Evolutionary conservation across 2,797 vertebrate species (phyloP).

Genomic region (Sebastes cheni): DNA sequence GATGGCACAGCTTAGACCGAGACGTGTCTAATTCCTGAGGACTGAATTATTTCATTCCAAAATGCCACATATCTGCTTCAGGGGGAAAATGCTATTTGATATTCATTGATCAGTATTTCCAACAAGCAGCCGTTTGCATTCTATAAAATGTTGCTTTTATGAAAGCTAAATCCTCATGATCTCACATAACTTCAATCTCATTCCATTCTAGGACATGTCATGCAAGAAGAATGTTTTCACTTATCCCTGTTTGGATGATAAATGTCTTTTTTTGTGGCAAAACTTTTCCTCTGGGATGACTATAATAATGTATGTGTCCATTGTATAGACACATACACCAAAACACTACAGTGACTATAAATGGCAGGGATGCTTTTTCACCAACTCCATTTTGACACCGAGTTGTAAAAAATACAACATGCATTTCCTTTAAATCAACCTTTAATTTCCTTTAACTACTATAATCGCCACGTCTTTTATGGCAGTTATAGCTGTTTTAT

Average conservation of each 20-base stretch:
- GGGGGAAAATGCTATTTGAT: conserved; percentile 64
- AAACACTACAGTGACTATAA: background rate
- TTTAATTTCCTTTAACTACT: no score
- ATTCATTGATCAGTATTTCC: conserved; percentile 74
- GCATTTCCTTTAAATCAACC: no score
- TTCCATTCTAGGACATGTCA: conserved; percentile 47
- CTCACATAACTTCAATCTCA: conserved; percentile 39
- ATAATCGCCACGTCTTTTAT: background rate
- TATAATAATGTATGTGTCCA: background rate
- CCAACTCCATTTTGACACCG: background rate
- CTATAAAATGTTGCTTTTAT: conserved; percentile 54
- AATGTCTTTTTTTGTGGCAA: background rate
- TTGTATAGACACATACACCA: no score
- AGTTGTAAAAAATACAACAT: background rate
- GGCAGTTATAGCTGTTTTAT: background rate
- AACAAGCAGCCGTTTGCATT: conserved; percentile 52
- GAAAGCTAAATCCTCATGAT: conserved; percentile 61
- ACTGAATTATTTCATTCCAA: conserved; percentile 75
- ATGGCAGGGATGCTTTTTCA: background rate
- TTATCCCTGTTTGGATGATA: conserved; percentile 25
- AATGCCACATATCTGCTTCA: conserved; percentile 71
- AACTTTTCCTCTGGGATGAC: background rate
- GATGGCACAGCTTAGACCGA: conserved; percentile 75
- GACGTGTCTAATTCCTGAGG: conserved; percentile 76
- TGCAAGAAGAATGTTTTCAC: conserved; percentile 41